Base-by-base conservation (phyloP, 2,888 invertebrate genomes). In the Ormyrus nitidulus region DNA sequence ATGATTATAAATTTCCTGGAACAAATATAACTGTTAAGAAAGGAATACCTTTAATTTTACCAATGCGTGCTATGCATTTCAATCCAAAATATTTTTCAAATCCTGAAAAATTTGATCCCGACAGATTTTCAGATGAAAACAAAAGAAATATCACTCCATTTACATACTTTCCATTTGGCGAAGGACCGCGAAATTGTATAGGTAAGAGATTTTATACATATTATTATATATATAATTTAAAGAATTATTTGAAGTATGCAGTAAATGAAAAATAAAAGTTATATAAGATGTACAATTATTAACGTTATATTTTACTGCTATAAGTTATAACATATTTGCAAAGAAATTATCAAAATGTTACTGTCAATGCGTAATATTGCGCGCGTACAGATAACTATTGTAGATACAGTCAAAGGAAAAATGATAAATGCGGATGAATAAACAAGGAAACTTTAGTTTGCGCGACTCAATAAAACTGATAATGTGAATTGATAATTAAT, bases 81-180 rank as follows among this genome's bases (percentile, higher is more conserved):
- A 91, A 91, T 82, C 86, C 88, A 1, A 80, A 88, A 56, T 89
- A 89, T 74, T 92, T 86, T 74, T 88, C 90, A 0, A 85, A 91
- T 71, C 91, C 91, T 0, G 82, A 89, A 0, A 86, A 85, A 77
- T 92, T 89, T 80, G 88, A 91, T 83, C 92, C 91, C 0, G 90
- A 91, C 48, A 83, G 91, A 70, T 91, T 91, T 82, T 86, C 82
- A 6, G 87, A 87, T 0, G 89, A 89, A 59, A 88, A 88, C 9
- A 90, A 89, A 77, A 85, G 81, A 4, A 82, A 83, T 0, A 85
- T 87, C 9, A 85, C 83, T n/a, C 56, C 86, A 6, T 88, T 80
- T 69, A 83, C 83, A 5, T 90, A 86, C 76, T 82, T 90, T 69
- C 89, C 90, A 0, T 90, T 90, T 58, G 90, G 90, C 0, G 89